Evolutionary conservation across 2,888 invertebrate genomes (phyloP).

Genomic region (Osedax fenrisi): DNA sequence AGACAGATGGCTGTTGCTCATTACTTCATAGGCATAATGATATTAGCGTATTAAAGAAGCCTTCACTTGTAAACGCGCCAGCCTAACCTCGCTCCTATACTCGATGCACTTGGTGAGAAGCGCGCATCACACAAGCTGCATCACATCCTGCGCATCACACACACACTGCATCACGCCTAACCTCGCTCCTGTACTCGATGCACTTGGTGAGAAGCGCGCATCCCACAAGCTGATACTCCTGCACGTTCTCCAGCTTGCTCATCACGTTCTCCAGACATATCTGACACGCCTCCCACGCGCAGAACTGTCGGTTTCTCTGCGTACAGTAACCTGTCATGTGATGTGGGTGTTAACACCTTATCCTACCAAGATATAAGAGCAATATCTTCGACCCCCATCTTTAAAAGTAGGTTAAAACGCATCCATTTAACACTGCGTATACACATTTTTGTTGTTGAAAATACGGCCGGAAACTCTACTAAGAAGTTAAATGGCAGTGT

Average conservation of each 20-base stretch:
- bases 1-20: too few species aligned
- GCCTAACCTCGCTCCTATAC: constrained; percentile 63
- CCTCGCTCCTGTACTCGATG: constrained; percentile 67
- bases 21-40: too few species aligned
- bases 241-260: constrained; percentile 59
- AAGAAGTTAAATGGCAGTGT: too few species aligned
- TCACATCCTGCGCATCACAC: constrained; percentile 58
- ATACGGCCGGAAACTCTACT: too few species aligned
- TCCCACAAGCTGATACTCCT: neutral
- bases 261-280: constrained; percentile 65
- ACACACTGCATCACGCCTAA: constrained; percentile 64
- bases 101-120: constrained; percentile 58
- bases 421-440: too few species aligned
- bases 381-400: too few species aligned
- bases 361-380: too few species aligned
- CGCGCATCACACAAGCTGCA: constrained; percentile 9
- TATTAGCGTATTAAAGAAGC: too few species aligned
- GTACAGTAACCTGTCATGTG: constrained; percentile 43
- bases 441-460: too few species aligned
- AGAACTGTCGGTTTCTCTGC: constrained; percentile 55
- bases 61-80: too few species aligned
- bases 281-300: constrained; percentile 54
- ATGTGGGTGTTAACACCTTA: neutral
- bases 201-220: constrained; percentile 51
- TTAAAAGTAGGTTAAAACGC: too few species aligned